Evolutionary conservation across 2,113 vertebrate genomes (phyloP).

Genomic region (Reinhardtius hippoglossoides): DNA sequence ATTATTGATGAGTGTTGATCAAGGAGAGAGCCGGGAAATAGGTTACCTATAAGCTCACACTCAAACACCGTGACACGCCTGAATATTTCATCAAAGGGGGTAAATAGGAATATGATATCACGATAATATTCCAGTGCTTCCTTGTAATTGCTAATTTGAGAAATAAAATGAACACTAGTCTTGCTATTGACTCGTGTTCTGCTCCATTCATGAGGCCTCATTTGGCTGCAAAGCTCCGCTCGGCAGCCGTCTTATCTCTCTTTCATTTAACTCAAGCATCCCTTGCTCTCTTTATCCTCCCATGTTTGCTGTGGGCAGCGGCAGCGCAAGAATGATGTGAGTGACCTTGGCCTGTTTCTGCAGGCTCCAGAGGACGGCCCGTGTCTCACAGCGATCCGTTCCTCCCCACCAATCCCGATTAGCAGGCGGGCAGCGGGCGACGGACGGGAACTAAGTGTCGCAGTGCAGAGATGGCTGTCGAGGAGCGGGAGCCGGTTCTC

Average conservation of each 20-base stretch:
- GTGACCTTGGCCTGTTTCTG: conserved; percentile 78
- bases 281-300: conserved; percentile 22
- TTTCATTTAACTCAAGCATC: conserved; percentile 39
- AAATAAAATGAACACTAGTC: conserved; percentile 55
- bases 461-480: conserved; percentile 68
- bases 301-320: conserved; percentile 55
- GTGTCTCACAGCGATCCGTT: conserved; percentile 63
- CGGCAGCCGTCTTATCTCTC: conserved; percentile 54
- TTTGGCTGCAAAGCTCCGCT: conserved; percentile 37
- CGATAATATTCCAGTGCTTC: conserved; percentile 44
- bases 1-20: conserved; percentile 80
- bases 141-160: conserved; percentile 56
- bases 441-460: conserved; percentile 67
- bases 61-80: conserved; percentile 47
- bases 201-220: conserved; percentile 41
- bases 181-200: conserved; percentile 54
- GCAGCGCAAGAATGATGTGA: conserved; percentile 51
- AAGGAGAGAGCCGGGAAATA: conserved; percentile 65
- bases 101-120: conserved; percentile 63
- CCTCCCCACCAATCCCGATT: conserved; percentile 68
- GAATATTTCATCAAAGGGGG: conserved; percentile 74
- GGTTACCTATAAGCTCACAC: conserved; percentile 66
- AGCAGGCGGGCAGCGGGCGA: conserved; percentile 63
- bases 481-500: conserved; percentile 51
- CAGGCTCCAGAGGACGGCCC: conserved; percentile 63